Evolutionary conservation across 2,797 vertebrate genomes (phyloP).

Genomic region (Phrynocephalus guinanensis): DNA sequence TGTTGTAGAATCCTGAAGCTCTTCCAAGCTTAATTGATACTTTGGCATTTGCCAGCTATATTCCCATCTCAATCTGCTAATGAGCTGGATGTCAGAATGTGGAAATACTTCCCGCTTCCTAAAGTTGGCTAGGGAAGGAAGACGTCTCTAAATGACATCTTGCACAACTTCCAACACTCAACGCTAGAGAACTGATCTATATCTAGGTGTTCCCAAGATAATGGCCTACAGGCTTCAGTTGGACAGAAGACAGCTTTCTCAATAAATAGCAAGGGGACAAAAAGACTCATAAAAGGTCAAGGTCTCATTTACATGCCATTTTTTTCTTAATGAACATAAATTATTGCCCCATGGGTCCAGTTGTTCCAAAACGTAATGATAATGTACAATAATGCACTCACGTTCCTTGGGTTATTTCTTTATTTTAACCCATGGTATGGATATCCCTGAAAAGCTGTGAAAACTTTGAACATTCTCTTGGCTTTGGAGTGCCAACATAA

Average conservation of each 20-base stretch:
- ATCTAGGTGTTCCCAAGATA: not conserved
- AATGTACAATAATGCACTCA: not conserved
- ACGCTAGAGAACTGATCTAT: not conserved
- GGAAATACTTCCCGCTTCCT: conserved; percentile 3
- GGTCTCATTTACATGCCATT: not conserved
- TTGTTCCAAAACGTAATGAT: not conserved
- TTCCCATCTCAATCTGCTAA: conserved; percentile 3
- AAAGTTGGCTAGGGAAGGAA: not conserved
- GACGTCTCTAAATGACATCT: not conserved
- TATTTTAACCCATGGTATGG: not conserved
- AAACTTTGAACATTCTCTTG: conserved; percentile 2
- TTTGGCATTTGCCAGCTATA: conserved; percentile 31
- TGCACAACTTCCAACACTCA: not conserved
- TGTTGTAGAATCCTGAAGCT: not conserved
- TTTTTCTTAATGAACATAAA: conserved; percentile 2
- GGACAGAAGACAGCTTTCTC: not conserved
- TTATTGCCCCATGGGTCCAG: not conserved
- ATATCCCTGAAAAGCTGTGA: not conserved
- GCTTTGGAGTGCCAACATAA: conserved; percentile 1
- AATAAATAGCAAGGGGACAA: not conserved
- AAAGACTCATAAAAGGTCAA: not conserved
- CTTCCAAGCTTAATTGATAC: conserved; percentile 28
- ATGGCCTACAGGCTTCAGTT: not conserved
- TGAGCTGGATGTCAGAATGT: conserved; percentile 14
- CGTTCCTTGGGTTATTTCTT: not conserved